Evolutionary conservation across 2,888 invertebrate genomes (phyloP).

Genomic region (Ptychoptera contaminata): DNA sequence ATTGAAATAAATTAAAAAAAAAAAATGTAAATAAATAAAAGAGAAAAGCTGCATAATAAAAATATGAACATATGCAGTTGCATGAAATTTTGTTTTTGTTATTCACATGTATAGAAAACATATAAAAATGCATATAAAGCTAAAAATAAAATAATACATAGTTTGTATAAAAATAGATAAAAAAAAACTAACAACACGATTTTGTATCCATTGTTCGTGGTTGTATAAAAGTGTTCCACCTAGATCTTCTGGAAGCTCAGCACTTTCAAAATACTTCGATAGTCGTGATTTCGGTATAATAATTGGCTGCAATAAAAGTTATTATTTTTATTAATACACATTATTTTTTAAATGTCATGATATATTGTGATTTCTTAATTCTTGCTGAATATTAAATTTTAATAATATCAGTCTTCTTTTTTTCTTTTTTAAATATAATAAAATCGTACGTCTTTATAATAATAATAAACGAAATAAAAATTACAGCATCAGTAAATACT

Average conservation of each 20-base stretch:
- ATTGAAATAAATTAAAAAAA: neutral
- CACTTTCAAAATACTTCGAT: constrained; percentile 47
- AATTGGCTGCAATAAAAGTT: constrained; percentile 38
- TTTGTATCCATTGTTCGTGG: constrained; percentile 59
- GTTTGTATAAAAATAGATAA: neutral
- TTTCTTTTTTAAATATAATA: neutral
- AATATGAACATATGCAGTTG: neutral
- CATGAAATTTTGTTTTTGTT: neutral
- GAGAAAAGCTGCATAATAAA: neutral
- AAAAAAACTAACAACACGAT: constrained; percentile 45
- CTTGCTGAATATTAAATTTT: neutral
- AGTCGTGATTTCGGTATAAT: constrained; percentile 54
- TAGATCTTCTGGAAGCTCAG: constrained; percentile 54
- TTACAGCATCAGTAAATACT: constrained; percentile 15
- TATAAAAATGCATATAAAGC: neutral
- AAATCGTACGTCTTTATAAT: neutral
- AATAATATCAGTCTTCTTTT: neutral
- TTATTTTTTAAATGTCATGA: neutral
- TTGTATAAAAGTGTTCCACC: constrained; percentile 56
- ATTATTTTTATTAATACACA: constrained; percentile 9
- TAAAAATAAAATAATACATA: neutral
- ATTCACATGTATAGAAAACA: neutral
- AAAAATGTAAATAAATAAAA: neutral
- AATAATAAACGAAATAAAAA: neutral
- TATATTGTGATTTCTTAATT: neutral